Percentiles rank a stretch among this genome's conserved stretches.
These are phyloP conservation scores for Lerema accius DNA, from an alignment of 1,140 invertebrate genomes.

Conservation along the genomic window DNA sequence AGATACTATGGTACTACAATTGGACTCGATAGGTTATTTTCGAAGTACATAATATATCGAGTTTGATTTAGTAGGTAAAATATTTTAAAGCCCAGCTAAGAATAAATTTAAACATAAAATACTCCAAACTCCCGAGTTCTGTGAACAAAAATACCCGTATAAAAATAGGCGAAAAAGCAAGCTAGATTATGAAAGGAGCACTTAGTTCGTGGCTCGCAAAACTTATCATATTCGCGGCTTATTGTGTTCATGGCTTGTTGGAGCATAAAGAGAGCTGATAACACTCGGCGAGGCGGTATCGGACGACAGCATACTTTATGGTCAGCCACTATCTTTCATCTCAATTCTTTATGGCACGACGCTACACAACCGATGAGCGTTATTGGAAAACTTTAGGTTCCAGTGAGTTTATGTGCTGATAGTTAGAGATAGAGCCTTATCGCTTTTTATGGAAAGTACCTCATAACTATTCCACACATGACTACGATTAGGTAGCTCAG, in stretches of 20 bases:
- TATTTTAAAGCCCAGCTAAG: no score
- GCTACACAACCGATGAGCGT: conserved; percentile 31
- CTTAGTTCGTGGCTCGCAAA: conserved; percentile 30
- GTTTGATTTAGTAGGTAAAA: no score
- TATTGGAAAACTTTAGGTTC: conserved; percentile 25
- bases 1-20: no score
- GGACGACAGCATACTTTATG: conserved; percentile 63
- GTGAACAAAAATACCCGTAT: conserved; percentile 9
- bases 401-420: conserved; percentile 25
- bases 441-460: conserved; percentile 20
- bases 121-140: no score
- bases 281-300: conserved; percentile 45
- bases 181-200: conserved; percentile 13
- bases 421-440: conserved; percentile 12
- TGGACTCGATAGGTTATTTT: no score
- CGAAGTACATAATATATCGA: no score
- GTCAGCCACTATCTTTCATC: conserved; percentile 58
- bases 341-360: conserved; percentile 49
- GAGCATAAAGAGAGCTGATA: conserved; percentile 32
- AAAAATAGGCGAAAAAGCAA: conserved; percentile 17
- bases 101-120: no score
- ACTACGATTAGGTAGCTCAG: neutral
- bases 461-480: conserved; percentile 8
- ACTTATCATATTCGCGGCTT: conserved; percentile 34
- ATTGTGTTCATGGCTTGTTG: conserved; percentile 36